Conservation (phyloP, 2,888 invertebrate species). For the Drosophila acutilabella region DNA sequence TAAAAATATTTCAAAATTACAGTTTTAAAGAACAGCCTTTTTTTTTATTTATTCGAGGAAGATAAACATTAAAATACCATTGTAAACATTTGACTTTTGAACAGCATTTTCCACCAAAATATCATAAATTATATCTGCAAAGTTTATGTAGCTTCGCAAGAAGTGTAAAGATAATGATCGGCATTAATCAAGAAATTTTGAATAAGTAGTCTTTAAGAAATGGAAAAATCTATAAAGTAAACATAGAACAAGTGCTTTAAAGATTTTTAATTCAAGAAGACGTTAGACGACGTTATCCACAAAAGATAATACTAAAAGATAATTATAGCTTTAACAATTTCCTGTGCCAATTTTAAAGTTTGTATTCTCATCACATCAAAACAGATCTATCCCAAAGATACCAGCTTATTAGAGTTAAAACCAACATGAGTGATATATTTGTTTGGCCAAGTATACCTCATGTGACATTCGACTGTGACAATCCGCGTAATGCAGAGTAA, state of each 20-base stretch:
- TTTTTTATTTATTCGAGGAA: no score
- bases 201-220: no score
- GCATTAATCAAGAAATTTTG: not conserved
- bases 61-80: no score
- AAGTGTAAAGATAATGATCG: not conserved
- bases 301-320: slow-evolving; percentile 12
- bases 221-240: no score
- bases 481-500: slow-evolving; percentile 5
- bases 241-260: no score
- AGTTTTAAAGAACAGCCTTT: no score
- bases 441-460: not conserved
- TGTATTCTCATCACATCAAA: not conserved
- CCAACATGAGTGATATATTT: slow-evolving; percentile 1
- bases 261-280: no score
- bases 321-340: not conserved
- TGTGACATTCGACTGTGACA: slow-evolving; percentile 3
- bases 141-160: not conserved
- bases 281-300: not conserved
- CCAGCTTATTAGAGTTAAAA: not conserved
- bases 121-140: not conserved
- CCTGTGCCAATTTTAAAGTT: not conserved
- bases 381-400: slow-evolving; percentile 1
- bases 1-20: no score
- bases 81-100: no score
- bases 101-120: not conserved